Evolutionary conservation across 2,113 vertebrate genomes (phyloP), one percentile per base, ranked within the genome.

Genomic region (Martes martes): DNA sequence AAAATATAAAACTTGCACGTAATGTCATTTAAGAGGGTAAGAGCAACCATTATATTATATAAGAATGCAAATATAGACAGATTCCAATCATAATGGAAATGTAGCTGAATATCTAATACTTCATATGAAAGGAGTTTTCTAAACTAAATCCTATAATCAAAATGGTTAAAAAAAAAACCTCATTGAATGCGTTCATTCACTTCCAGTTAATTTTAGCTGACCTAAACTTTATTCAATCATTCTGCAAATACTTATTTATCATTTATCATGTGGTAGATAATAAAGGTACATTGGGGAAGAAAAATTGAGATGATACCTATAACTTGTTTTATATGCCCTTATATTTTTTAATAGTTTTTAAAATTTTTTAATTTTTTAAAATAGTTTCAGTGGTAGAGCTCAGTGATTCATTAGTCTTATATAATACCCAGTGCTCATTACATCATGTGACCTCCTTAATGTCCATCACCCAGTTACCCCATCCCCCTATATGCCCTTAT

Each of bases 121-220:
- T 47, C n/a, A 97, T 76, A 55, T 83, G 26, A 87, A 89, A 93
- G 5, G 21, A 67, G 4, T 89, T 96, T 84, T 93, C 61, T 73
- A 92, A 96, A 80, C 69, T 84, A 86, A 95, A 83, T n/a, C 7
- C 15, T n/a, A 89, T 82, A 57, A 71, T 67, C 15, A 93, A 93
- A 91, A 89, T 24, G 2, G n/a, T 45, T 69, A 52, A 52, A 52
- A 79, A 93, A 93, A 47, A 95, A 76, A 57, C 47, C 42, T 39
- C 31, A 74, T 0, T 89, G 23, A 85, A 73, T 82, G 15, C 52
- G 14, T 61, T 90, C 73, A 84, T 81, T 90, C 47, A 89, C n/a
- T 85, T 78, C 28, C 47, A 95, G 45, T 63, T 87, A 93, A 87
- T 65, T 95, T n/a, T 74, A 57, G 63, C 59, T 88, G 82, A 82